Conservation (phyloP, 2,888 invertebrate species). For the Endotricha flammealis region DNA sequence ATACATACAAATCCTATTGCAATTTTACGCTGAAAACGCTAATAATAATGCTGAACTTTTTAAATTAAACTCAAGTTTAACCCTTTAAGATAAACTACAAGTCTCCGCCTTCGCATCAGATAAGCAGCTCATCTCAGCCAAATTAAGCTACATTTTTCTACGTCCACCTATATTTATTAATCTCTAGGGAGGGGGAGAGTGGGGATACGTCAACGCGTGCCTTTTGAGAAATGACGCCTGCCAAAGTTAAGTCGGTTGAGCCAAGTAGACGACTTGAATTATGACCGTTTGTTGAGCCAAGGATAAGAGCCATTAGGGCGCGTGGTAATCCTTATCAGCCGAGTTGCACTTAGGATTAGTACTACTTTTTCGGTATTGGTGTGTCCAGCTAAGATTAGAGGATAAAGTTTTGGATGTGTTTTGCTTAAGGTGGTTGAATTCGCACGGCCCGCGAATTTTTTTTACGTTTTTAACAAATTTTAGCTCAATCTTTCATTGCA, state of each 20-base stretch:
- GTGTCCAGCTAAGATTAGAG: conserved; percentile 68
- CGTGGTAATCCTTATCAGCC: conserved; percentile 74
- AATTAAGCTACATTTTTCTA: conserved; percentile 74
- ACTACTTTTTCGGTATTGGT: conserved; percentile 70
- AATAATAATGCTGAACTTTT: no score
- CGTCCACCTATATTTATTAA: conserved; percentile 76
- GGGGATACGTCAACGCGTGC: conserved; percentile 67
- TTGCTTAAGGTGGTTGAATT: no score
- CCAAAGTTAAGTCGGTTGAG: conserved; percentile 78
- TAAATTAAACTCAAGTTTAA: conserved; percentile 14
- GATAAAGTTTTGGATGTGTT: conserved; percentile 37
- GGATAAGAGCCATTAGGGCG: conserved; percentile 75
- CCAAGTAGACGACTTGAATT: conserved; percentile 71
- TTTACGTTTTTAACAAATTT: no score
- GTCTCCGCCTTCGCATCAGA: conserved; percentile 40
- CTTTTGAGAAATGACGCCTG: conserved; percentile 78
- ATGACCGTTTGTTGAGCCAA: conserved; percentile 74
- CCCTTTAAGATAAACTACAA: conserved; percentile 33
- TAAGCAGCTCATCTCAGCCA: conserved; percentile 62
- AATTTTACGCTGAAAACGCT: no score
- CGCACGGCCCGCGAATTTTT: conserved; percentile 2
- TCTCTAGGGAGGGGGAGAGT: conserved; percentile 44
- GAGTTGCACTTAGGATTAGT: conserved; percentile 77
- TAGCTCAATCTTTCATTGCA: no score
- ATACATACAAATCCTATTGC: no score